A percentile compares a stretch with the other conserved stretches of the same genome.
These are phyloP conservation scores for Ostrea edulis DNA, from an alignment of 1,140 invertebrate genomes.

Conservation along the genomic window DNA sequence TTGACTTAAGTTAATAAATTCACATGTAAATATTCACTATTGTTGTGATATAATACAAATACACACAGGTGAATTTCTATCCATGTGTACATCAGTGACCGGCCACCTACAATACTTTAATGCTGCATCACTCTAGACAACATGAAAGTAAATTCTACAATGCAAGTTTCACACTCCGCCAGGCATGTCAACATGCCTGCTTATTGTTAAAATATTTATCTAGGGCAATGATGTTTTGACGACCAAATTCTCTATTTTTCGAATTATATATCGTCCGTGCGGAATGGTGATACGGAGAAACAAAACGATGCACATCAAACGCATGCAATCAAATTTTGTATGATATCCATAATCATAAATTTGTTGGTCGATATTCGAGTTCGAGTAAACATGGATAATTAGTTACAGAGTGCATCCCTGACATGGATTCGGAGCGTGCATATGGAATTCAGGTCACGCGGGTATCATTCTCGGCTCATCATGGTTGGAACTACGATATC, in stretches of 20 bases:
- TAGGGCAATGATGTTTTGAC: constrained; percentile 23
- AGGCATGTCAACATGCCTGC: constrained; percentile 21
- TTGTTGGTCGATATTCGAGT: constrained; percentile 42
- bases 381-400: constrained; percentile 48
- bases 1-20: too few relatives aligned
- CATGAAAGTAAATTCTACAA: not conserved
- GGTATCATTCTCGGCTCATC: not conserved
- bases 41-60: too few relatives aligned
- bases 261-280: not conserved
- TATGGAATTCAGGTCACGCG: not conserved
- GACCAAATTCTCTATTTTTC: not conserved
- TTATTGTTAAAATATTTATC: constrained; percentile 31
- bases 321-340: not conserved
- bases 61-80: too few relatives aligned
- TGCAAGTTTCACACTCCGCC: constrained; percentile 21
- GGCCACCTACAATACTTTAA: too few relatives aligned
- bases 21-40: too few relatives aligned
- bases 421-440: constrained; percentile 9
- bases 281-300: not conserved
- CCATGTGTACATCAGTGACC: too few relatives aligned
- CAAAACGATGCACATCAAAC: not conserved
- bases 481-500: not conserved
- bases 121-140: not conserved
- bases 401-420: not conserved
- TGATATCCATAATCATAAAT: constrained; percentile 33